Conservation (phyloP, 64 coral and sea anemone genomes). For the Platygyra sinensis region DNA sequence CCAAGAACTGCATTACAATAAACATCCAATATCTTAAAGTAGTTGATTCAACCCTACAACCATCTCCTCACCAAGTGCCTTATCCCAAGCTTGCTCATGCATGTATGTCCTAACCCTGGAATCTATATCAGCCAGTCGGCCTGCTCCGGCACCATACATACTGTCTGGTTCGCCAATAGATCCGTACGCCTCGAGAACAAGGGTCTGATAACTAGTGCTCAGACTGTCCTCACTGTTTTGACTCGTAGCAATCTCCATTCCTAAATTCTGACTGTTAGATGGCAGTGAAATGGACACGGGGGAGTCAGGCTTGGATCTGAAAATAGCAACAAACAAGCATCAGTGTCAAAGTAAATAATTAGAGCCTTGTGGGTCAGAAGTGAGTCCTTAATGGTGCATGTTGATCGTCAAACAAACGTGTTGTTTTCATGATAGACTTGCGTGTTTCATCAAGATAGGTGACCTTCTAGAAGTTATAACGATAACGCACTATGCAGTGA, state of each 20-base stretch:
- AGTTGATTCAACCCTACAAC: neutral
- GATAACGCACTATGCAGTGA: too few species aligned
- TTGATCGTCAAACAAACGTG: too few species aligned
- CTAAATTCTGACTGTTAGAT: constrained; percentile 68
- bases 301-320: constrained; percentile 64
- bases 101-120: constrained; percentile 89
- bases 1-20: too few species aligned
- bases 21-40: too few species aligned
- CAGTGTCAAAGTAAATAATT: neutral
- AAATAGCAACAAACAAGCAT: constrained; percentile 11
- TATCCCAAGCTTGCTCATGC: constrained; percentile 88
- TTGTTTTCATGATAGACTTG: too few species aligned
- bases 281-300: constrained; percentile 64
- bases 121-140: constrained; percentile 82
- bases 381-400: too few species aligned
- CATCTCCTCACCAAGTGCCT: constrained; percentile 71
- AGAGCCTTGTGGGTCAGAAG: neutral
- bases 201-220: constrained; percentile 82
- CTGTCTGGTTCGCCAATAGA: constrained; percentile 94
- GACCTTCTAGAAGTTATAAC: too few species aligned
- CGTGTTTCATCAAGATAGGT: too few species aligned
- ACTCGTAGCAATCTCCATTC: constrained; percentile 55
- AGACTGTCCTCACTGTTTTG: constrained; percentile 67
- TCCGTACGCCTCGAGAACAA: constrained; percentile 89
- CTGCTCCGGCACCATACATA: constrained; percentile 83